Conservation (phyloP, 2,797 vertebrate genomes). For the Tenualosa thibaudeaui region DNA sequence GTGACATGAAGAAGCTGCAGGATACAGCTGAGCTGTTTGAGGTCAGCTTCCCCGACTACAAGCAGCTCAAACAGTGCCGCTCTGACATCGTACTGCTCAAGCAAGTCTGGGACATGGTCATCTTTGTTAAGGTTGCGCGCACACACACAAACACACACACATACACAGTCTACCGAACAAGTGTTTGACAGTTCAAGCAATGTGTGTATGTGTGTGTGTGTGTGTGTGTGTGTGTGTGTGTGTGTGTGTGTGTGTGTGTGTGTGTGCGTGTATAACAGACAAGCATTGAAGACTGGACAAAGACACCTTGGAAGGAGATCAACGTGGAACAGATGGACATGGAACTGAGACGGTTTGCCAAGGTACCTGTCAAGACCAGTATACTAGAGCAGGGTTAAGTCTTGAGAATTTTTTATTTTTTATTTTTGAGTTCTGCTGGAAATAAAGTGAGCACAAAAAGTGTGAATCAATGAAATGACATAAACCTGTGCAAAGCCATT, state of each 20-base stretch:
- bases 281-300: slow-evolving; percentile 83
- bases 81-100: slow-evolving; percentile 76
- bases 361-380: slow-evolving; percentile 58
- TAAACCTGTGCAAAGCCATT: too few species aligned
- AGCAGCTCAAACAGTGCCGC: slow-evolving; percentile 76
- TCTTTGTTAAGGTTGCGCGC: slow-evolving; percentile 74
- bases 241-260: slow-evolving; percentile 13
- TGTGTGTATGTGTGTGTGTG: neutral
- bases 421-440: too few species aligned
- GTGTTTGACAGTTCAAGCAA: neutral
- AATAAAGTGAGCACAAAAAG: neutral
- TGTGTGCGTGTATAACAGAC: slow-evolving; percentile 60
- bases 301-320: slow-evolving; percentile 86
- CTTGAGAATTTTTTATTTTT: too few species aligned
- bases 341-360: slow-evolving; percentile 83
- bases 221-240: slow-evolving; percentile 15
- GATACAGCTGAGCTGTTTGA: slow-evolving; percentile 79
- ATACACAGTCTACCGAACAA: neutral
- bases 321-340: slow-evolving; percentile 89
- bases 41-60: slow-evolving; percentile 79
- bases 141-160: neutral
- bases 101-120: slow-evolving; percentile 78
- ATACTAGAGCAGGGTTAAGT: neutral
- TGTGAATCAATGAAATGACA: too few species aligned
- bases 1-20: slow-evolving; percentile 75